Conservation (phyloP, 2,113 vertebrate genomes). For the Pygathrix nemaeus region DNA sequence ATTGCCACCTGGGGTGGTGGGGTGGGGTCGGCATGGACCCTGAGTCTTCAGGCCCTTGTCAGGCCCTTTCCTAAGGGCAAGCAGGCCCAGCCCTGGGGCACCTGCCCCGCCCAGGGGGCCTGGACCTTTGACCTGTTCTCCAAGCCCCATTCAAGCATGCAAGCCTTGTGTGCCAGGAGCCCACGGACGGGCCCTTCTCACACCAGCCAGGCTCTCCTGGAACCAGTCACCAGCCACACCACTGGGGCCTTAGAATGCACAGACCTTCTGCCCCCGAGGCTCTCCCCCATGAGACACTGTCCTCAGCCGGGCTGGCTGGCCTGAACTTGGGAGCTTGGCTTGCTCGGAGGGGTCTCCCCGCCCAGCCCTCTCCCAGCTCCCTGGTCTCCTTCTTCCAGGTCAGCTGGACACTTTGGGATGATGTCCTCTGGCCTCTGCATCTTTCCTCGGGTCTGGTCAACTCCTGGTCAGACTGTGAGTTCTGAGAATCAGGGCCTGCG, state of each 20-base stretch:
- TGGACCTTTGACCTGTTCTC: not conserved
- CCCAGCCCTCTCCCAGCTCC: no score
- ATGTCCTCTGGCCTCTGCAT: not conserved
- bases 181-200: accelerated
- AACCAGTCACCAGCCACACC: not conserved
- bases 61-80: not conserved
- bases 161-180: not conserved
- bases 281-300: no score
- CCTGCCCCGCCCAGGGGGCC: not conserved
- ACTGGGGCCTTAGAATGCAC: not conserved
- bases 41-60: not conserved
- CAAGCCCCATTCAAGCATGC: not conserved
- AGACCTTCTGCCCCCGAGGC: not conserved
- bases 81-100: not conserved
- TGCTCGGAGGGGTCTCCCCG: not conserved
- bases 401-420: not conserved
- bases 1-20: not conserved
- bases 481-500: accelerated
- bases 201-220: not conserved
- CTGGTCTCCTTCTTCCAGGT: not conserved
- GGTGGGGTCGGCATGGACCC: not conserved
- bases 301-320: not conserved
- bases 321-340: not conserved
- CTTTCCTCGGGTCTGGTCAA: not conserved
- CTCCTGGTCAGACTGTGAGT: not conserved